Percentiles rank a stretch among this genome's conserved stretches.
These are phyloP conservation scores for Azorinus chamasolen DNA, from an alignment of 2,888 invertebrate species.

Conservation along the genomic window DNA sequence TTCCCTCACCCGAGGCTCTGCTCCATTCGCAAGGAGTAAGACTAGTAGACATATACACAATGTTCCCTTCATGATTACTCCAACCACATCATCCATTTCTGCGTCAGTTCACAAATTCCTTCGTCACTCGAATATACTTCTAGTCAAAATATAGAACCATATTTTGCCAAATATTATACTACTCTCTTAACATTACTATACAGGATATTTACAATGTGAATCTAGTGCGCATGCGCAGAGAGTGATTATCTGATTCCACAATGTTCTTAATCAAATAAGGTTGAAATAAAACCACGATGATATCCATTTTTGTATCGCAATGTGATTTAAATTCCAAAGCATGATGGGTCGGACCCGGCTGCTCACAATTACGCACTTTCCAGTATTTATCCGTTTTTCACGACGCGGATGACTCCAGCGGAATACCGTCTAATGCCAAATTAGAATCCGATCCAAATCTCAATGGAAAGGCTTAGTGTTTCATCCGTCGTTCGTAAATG, in stretches of 20 bases:
- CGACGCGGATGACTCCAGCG: constrained; percentile 29
- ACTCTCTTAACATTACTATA: constrained; percentile 23
- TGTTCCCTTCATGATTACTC: no score
- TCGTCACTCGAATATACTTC: no score
- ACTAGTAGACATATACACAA: no score
- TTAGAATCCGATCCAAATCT: constrained; percentile 54
- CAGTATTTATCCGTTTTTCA: constrained; percentile 50
- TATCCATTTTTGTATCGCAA: constrained; percentile 46
- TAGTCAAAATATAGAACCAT: not conserved
- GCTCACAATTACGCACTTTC: constrained; percentile 42
- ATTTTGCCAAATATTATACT: constrained; percentile 6
- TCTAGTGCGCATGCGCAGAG: constrained; percentile 50
- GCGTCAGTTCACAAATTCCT: no score
- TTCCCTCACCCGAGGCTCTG: no score
- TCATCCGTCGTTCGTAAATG: constrained; percentile 52
- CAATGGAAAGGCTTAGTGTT: constrained; percentile 42
- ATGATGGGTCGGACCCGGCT: constrained; percentile 43
- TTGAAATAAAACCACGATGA: constrained; percentile 46
- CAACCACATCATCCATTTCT: no score
- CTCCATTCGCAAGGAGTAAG: no score
- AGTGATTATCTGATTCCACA: constrained; percentile 50
- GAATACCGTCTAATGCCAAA: constrained; percentile 49
- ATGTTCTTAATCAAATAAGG: constrained; percentile 59
- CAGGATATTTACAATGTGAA: constrained; percentile 39
- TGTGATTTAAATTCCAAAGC: constrained; percentile 55